A percentile compares a stretch with the other conserved stretches of the same genome.
These are phyloP conservation scores for Macquaria australasica DNA, from an alignment of 2,113 vertebrate species.

Conservation along the genomic window DNA sequence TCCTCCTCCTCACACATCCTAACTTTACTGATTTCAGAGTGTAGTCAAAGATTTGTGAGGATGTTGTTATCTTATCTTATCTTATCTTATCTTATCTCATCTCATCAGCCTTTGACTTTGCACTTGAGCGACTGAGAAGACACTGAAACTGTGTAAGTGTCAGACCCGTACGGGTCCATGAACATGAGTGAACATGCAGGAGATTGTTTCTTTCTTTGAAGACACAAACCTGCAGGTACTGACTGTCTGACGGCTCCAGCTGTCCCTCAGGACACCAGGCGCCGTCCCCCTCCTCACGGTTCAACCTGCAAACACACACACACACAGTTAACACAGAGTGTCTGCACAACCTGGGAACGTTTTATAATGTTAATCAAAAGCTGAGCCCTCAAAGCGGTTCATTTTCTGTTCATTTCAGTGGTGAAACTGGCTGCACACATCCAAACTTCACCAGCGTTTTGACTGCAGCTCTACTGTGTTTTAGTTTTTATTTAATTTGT, in stretches of 20 bases:
- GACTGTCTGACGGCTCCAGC: slow-evolving; percentile 87
- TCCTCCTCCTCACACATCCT: too few species aligned
- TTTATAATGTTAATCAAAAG: not conserved
- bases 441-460: too few species aligned
- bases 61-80: too few species aligned
- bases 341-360: not conserved
- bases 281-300: slow-evolving; percentile 90
- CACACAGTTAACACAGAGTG: not conserved
- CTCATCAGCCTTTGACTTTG: too few species aligned
- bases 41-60: too few species aligned
- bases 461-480: too few species aligned
- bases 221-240: slow-evolving; percentile 89
- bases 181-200: not conserved
- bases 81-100: too few species aligned
- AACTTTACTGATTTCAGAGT: too few species aligned
- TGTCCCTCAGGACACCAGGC: slow-evolving; percentile 93
- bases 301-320: slow-evolving; percentile 80
- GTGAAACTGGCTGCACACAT: not conserved
- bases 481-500: too few species aligned
- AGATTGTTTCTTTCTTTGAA: not conserved
- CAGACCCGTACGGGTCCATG: too few species aligned
- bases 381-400: not conserved
- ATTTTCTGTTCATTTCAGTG: not conserved
- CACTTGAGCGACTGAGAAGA: not conserved
- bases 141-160: not conserved